Conservation (phyloP, 2,888 invertebrate species). For the Xestoiulus laeticollis region DNA sequence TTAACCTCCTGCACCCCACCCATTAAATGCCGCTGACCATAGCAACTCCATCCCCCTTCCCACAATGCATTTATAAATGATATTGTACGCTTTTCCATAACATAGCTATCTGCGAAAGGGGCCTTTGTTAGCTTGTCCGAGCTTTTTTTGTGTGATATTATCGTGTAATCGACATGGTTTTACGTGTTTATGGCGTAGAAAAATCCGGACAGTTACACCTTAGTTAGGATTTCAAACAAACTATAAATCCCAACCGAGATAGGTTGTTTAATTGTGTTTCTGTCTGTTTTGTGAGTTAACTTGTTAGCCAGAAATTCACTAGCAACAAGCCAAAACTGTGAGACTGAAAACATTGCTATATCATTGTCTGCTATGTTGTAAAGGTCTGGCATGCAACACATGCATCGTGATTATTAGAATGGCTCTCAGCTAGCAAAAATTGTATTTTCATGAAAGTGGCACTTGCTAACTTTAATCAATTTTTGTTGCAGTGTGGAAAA, state of each 20-base stretch:
- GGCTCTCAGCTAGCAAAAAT: no score
- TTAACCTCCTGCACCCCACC: constrained; percentile 38
- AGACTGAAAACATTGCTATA: no score
- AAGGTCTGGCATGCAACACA: no score
- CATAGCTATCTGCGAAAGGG: background rate
- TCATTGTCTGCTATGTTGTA: no score
- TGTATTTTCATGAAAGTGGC: background rate
- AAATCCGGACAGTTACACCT: background rate
- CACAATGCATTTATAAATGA: constrained; percentile 45
- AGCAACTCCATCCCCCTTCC: constrained; percentile 3
- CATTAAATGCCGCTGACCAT: constrained; percentile 36
- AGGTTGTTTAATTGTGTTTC: background rate
- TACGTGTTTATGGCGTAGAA: background rate
- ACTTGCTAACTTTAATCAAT: background rate
- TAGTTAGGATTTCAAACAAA: background rate
- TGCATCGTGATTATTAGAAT: no score
- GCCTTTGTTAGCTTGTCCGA: constrained; percentile 5
- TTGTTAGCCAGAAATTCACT: no score
- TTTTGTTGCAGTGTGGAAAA: background rate
- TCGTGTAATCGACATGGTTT: constrained; percentile 3
- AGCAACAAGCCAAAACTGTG: no score
- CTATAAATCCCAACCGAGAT: background rate
- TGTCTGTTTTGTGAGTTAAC: no score
- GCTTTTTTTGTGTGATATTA: constrained; percentile 17
- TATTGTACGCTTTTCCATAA: constrained; percentile 18